Evolutionary conservation across 2,113 vertebrate species (phyloP).

Genomic region (Apteryx owenii): DNA sequence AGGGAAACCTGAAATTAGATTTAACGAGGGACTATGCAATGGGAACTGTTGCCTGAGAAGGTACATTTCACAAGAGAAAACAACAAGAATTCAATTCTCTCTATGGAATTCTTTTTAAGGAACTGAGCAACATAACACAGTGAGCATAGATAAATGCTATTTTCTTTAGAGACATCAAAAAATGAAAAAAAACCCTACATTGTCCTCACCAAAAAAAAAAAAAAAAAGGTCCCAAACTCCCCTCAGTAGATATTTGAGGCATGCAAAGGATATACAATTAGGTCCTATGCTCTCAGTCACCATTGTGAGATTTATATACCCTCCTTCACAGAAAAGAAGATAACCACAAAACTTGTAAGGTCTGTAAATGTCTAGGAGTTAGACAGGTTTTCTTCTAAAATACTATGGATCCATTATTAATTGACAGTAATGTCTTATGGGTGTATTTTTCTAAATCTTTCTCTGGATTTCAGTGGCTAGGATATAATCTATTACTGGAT

Average conservation of each 20-base stretch:
- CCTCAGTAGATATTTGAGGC: background rate
- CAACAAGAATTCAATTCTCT: background rate
- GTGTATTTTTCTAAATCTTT: background rate
- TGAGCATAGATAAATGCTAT: background rate
- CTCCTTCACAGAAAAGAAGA: background rate
- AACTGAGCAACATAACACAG: background rate
- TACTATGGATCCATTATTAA: background rate
- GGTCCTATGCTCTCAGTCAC: background rate
- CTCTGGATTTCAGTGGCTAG: background rate
- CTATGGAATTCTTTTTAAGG: background rate
- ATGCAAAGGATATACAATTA: background rate
- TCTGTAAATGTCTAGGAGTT: background rate
- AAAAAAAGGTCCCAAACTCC: background rate
- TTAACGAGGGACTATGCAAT: background rate
- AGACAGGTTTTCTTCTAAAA: background rate
- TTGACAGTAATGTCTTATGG: background rate
- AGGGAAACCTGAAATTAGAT: background rate
- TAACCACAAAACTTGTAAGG: background rate
- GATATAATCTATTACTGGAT: background rate
- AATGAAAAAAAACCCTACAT: background rate
- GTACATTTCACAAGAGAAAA: background rate
- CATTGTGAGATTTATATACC: background rate
- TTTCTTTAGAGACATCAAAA: background rate
- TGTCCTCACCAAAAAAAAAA: background rate
- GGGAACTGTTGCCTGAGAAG: background rate